These are phyloP conservation scores for Scolopax mira DNA, from an alignment of 2,113 vertebrate genomes.

Conservation along the genomic window DNA sequence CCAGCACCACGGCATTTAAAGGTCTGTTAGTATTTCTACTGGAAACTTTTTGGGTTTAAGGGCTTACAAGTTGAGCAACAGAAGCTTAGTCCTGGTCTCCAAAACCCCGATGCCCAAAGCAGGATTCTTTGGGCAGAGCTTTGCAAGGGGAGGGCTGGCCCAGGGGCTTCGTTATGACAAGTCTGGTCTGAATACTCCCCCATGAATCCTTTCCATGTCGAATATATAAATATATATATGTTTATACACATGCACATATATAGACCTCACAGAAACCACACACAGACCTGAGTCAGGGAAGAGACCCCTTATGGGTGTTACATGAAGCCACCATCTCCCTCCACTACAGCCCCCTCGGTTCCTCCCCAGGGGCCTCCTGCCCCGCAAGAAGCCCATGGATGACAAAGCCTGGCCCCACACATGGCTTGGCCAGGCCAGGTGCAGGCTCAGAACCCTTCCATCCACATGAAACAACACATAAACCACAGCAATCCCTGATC, in stretches of 20 bases:
- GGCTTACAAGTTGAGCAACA: background rate
- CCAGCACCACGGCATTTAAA: background rate
- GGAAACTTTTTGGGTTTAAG: background rate
- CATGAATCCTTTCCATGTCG: background rate
- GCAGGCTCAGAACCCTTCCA: background rate
- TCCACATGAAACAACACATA: accelerated
- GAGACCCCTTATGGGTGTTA: accelerated
- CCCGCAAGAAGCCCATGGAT: accelerated
- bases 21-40: background rate
- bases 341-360: background rate
- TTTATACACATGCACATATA: accelerated
- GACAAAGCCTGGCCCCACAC: background rate
- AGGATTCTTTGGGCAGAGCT: background rate
- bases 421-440: background rate
- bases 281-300: background rate
- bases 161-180: background rate
- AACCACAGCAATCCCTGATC: background rate
- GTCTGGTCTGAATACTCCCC: accelerated
- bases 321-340: accelerated
- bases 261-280: background rate
- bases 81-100: background rate
- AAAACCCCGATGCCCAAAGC: background rate
- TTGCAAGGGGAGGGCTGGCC: accelerated
- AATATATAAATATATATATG: too few species aligned
- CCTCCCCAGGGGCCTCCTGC: background rate